phyloP scores from a whole-genome alignment of 1,140 invertebrate genomes.

The Mactra quadrangularis region DNA sequence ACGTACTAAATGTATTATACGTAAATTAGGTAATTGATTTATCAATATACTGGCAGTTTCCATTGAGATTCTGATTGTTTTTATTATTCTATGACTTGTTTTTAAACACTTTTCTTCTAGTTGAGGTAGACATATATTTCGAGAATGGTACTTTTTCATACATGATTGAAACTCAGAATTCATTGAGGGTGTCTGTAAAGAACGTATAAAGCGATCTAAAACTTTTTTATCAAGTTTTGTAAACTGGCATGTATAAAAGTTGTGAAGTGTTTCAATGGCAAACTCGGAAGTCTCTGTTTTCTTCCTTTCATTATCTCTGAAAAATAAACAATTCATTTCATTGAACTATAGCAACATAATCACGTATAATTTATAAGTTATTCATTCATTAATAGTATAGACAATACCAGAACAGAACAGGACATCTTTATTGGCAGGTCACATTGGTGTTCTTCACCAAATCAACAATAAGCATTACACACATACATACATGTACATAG shows the following conservation, averaged over 20 bases:
- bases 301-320: no score
- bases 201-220: neutral
- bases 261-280: neutral
- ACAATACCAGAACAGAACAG: no score
- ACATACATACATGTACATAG: no score
- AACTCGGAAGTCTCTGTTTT: constrained; percentile 22
- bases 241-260: constrained; percentile 7
- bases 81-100: constrained; percentile 6
- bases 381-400: no score
- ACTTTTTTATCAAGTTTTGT: constrained; percentile 5
- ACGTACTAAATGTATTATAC: constrained; percentile 3
- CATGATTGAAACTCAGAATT: neutral
- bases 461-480: no score
- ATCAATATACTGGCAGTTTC: constrained; percentile 13
- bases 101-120: neutral
- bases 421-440: no score
- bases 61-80: constrained; percentile 9
- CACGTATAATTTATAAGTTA: no score
- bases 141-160: neutral
- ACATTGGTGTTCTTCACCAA: no score
- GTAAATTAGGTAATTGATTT: neutral
- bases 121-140: neutral
- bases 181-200: neutral
- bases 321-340: no score
- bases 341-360: no score